phyloP scores from a whole-genome alignment of 2,797 vertebrate species.

The Crenuchus spilurus region DNA sequence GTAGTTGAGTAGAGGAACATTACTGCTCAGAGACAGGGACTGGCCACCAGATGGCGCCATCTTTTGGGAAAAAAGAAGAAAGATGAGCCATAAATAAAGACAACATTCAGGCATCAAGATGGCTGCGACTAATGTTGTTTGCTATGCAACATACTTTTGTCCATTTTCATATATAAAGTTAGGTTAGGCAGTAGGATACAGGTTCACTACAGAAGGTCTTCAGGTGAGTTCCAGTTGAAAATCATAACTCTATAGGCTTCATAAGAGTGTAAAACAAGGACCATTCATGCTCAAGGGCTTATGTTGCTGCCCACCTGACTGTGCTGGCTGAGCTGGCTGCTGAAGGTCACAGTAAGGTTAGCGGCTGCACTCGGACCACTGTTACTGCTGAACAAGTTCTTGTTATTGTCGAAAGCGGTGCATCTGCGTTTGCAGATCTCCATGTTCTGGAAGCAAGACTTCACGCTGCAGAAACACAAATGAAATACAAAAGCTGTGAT shows the following conservation, averaged over 20 bases:
- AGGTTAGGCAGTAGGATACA: no score
- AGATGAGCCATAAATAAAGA: neutral
- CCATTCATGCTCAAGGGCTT: accelerated
- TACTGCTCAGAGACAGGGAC: slow-evolving; percentile 93
- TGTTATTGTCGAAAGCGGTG: slow-evolving; percentile 93
- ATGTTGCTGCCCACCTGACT: slow-evolving; percentile 83
- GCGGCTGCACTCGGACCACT: slow-evolving; percentile 89
- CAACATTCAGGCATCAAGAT: neutral
- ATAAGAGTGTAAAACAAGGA: neutral
- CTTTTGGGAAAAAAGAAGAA: slow-evolving; percentile 65
- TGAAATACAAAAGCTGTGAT: neutral
- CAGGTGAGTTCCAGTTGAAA: no score
- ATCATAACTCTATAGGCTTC: no score
- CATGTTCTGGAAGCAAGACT: slow-evolving; percentile 99
- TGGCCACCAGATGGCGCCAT: slow-evolving; percentile 91
- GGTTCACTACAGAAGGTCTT: no score
- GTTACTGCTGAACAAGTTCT: slow-evolving; percentile 89
- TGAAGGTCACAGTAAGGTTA: slow-evolving; percentile 98
- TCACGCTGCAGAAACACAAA: slow-evolving; percentile 80
- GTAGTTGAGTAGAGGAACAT: slow-evolving; percentile 93
- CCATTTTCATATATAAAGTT: neutral
- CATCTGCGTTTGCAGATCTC: slow-evolving; percentile 96
- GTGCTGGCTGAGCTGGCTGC: slow-evolving; percentile 94
- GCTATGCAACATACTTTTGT: neutral
- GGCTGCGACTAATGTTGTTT: neutral